Conservation (phyloP, 1,140 invertebrate species). For the Latrodectus geometricus region DNA sequence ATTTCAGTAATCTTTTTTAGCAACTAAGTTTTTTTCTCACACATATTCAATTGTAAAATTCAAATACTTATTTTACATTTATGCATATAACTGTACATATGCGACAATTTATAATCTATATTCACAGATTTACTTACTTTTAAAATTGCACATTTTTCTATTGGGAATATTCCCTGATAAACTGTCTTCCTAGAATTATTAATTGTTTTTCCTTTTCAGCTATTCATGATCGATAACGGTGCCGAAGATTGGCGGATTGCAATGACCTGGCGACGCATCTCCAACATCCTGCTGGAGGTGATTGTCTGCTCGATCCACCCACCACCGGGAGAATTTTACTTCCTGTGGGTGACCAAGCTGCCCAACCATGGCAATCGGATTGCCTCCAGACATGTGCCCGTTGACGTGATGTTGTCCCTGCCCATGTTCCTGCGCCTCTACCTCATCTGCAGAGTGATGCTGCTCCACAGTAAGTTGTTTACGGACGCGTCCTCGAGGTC, state of each 20-base stretch:
- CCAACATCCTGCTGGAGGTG: conserved; percentile 92
- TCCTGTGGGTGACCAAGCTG: conserved; percentile 95
- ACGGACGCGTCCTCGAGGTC: conserved; percentile 89
- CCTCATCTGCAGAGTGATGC: conserved; percentile 98
- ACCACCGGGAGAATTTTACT: conserved; percentile 94
- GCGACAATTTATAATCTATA: too few relatives aligned
- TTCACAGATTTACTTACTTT: too few relatives aligned
- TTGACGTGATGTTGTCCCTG: conserved; percentile 95
- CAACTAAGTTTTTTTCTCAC: too few relatives aligned
- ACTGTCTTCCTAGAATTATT: too few relatives aligned
- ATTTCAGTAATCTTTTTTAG: too few relatives aligned
- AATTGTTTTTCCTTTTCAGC: conserved; percentile 73
- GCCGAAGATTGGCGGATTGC: conserved; percentile 99
- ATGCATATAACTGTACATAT: too few relatives aligned
- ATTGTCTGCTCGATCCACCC: conserved; percentile 96
- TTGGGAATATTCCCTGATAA: too few relatives aligned
- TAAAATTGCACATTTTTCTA: too few relatives aligned
- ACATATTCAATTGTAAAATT: too few relatives aligned
- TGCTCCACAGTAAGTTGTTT: conserved; percentile 98
- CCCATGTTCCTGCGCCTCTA: conserved; percentile 99
- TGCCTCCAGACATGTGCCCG: conserved; percentile 78
- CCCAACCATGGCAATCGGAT: conserved; percentile 85
- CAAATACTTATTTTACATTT: too few relatives aligned
- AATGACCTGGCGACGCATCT: conserved; percentile 96
- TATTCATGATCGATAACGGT: conserved; percentile 99